These are phyloP conservation scores for Eupithecia tripunctaria DNA, from an alignment of 2,888 invertebrate genomes.

Conservation along the genomic window DNA sequence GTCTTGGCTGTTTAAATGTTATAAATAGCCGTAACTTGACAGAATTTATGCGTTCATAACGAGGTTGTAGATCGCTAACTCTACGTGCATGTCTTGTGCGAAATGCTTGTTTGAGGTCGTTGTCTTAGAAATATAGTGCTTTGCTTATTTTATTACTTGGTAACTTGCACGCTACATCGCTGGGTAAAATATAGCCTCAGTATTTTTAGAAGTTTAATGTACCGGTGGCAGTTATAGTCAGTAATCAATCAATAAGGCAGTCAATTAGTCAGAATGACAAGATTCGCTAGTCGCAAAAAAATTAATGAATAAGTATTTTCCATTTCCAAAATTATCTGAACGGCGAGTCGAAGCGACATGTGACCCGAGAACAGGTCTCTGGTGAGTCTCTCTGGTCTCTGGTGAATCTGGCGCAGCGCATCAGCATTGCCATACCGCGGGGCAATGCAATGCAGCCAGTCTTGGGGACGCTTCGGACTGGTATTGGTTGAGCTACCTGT, in stretches of 20 bases:
- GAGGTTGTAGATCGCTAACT: slow-evolving; percentile 5
- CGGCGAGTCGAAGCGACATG: no score
- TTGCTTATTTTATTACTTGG: not conserved
- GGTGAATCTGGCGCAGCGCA: no score
- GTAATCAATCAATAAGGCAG: not conserved
- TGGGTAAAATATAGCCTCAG: not conserved
- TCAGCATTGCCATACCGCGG: no score
- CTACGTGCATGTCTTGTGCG: not conserved
- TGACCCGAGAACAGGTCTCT: no score
- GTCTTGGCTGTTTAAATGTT: slow-evolving; percentile 21
- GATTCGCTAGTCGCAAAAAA: not conserved
- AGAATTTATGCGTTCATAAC: slow-evolving; percentile 11
- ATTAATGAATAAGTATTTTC: not conserved
- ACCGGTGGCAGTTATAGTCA: not conserved
- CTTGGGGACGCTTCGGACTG: no score
- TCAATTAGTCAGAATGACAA: slow-evolving; percentile 1
- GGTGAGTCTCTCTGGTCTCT: no score
- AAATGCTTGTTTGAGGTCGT: not conserved
- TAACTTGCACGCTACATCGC: not conserved
- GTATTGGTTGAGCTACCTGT: no score
- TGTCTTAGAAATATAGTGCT: not conserved
- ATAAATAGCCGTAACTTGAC: slow-evolving; percentile 27
- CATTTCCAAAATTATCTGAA: not conserved
- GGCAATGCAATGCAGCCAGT: no score
- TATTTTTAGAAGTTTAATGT: not conserved